Evolutionary conservation across 1,140 invertebrate genomes (phyloP).

Genomic region (Tetranychus urticae): DNA sequence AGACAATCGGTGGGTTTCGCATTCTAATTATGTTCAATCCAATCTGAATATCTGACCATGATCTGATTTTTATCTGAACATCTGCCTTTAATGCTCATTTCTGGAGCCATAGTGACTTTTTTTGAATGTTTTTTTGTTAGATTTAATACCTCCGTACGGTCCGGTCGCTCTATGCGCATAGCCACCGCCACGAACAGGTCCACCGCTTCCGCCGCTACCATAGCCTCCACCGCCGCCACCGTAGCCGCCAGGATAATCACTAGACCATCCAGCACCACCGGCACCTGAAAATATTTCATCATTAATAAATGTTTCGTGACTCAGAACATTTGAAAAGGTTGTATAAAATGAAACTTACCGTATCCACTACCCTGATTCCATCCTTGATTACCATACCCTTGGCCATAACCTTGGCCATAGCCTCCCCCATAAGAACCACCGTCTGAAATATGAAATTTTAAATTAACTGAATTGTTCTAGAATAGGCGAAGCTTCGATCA

Average conservation of each 20-base stretch:
- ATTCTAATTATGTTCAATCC: too few species aligned
- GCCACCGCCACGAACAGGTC: conserved; percentile 1
- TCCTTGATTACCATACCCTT: neutral
- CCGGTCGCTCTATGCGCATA: conserved; percentile 4
- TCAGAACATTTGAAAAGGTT: too few species aligned
- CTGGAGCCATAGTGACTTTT: too few species aligned
- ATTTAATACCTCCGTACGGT: conserved; percentile 1
- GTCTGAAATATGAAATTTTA: neutral
- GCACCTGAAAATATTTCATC: neutral
- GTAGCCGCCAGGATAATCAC: neutral
- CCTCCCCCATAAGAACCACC: neutral
- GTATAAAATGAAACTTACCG: neutral
- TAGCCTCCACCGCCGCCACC: neutral
- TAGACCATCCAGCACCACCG: neutral
- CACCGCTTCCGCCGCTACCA: neutral
- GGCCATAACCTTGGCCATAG: neutral
- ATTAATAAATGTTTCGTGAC: neutral
- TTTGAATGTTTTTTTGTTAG: too few species aligned
- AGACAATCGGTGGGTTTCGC: too few species aligned
- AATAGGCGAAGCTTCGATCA: neutral
- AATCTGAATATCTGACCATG: too few species aligned
- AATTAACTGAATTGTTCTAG: neutral
- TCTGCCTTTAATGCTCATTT: too few species aligned
- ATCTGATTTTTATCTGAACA: too few species aligned
- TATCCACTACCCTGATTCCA: conserved; percentile 1